Evolutionary conservation across 1,140 invertebrate genomes (phyloP).

Genomic region (Drosophila leontia): DNA sequence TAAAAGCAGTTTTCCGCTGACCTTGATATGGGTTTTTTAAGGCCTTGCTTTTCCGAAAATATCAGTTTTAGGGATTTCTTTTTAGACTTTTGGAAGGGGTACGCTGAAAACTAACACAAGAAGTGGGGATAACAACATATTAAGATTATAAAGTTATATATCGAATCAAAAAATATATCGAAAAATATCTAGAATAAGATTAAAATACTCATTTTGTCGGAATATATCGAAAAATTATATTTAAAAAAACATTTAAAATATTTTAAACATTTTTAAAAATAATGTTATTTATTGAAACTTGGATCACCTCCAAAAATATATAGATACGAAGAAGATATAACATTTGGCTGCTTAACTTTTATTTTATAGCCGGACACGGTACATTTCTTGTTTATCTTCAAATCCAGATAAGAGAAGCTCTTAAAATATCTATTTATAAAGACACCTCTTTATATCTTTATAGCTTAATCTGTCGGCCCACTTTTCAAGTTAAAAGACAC

Average conservation of each 20-base stretch:
- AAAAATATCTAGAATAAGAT: too few species aligned
- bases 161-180: too few species aligned
- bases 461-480: neutral
- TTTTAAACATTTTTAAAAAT: too few species aligned
- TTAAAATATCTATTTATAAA: neutral
- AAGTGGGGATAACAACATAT: too few species aligned
- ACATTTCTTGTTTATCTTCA: neutral
- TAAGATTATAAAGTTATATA: too few species aligned
- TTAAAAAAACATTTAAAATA: too few species aligned
- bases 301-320: neutral
- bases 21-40: neutral
- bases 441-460: neutral
- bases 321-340: neutral
- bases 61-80: neutral
- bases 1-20: neutral
- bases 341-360: neutral
- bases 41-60: neutral
- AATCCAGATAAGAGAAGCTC: neutral
- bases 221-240: too few species aligned
- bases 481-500: neutral
- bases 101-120: neutral
- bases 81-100: neutral
- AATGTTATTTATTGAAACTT: neutral
- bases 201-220: too few species aligned
- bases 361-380: neutral